Base-by-base conservation (phyloP, 1,140 invertebrate species). In the Drosophila pallidifrons region DNA sequence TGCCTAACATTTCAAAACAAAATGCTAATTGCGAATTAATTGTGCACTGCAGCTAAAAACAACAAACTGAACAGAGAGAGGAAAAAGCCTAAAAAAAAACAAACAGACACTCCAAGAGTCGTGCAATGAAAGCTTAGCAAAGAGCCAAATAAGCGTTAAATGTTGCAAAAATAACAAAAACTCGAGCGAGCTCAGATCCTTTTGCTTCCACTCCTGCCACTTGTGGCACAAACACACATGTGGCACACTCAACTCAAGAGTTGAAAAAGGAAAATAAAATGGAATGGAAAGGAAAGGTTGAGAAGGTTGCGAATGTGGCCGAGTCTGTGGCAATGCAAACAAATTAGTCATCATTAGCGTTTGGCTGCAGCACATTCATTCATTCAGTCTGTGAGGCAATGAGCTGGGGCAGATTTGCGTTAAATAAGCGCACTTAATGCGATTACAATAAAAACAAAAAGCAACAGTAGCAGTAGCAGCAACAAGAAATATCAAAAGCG, bases 371-470 rank as follows among this genome's bases (percentile, higher is more conserved):
- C 71, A 78, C 51, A 72, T 51, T 32, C 52, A 28, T 38, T 38
- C 35, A 35, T 58, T 25, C 11, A 8, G 61, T 8, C 47, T 58
- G 51, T 43, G 63, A 57, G 64, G 74, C 64, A 61, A 54, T 41
- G 68, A 69, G 52, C 69, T 76, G 69, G 80, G 76, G 75, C 80
- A 79, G 83, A 89, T 89, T 88, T 89, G 81, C 88, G 88, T 91
- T 91, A 91, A 91, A 91, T 88, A 91, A 88, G 89, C 83, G 88
- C 78, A 91, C 77, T 91, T 91, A 91, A 91, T 91, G 82, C 81
- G 88, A 91, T 91, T 91, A 91, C 78, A 83, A 82, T 81, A 87
- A 85, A 80, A 79, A 70, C 25, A 85, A 65, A 25, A 54, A 60
- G 65, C 59, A 83, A 70, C 75, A 68, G 54, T 41, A 75, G 38